phyloP scores from a whole-genome alignment of 2,797 vertebrate genomes.

The Staurois parvus region DNA sequence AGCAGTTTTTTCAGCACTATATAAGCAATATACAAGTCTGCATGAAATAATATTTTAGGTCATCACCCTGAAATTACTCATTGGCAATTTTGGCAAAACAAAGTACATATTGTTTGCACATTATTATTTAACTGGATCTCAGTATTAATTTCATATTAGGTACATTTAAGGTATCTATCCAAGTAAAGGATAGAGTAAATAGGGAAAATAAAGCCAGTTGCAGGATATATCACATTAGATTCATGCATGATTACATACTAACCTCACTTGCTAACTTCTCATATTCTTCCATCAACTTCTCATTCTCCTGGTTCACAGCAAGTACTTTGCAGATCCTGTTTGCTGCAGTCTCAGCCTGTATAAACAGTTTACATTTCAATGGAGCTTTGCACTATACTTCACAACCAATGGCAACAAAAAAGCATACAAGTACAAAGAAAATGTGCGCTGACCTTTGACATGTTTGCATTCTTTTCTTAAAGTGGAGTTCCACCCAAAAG shows the following conservation, averaged over 20 bases:
- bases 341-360: slow-evolving; percentile 90
- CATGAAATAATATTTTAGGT: too few species aligned
- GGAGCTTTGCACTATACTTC: neutral
- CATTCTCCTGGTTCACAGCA: slow-evolving; percentile 93
- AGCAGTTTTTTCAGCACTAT: neutral
- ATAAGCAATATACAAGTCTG: too few species aligned
- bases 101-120: neutral
- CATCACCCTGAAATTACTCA: neutral
- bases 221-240: neutral
- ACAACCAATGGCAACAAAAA: neutral
- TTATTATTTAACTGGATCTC: neutral
- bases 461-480: too few species aligned
- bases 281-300: slow-evolving; percentile 93
- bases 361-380: neutral
- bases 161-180: too few species aligned
- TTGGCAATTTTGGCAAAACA: neutral
- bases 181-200: too few species aligned
- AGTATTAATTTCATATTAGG: neutral
- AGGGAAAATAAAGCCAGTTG: neutral
- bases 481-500: too few species aligned
- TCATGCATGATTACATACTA: slow-evolving; percentile 46
- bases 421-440: neutral
- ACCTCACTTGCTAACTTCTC: slow-evolving; percentile 95
- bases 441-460: too few species aligned
- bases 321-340: slow-evolving; percentile 94